Conservation (phyloP, 2,888 invertebrate genomes). For the Ochropleura plecta region DNA sequence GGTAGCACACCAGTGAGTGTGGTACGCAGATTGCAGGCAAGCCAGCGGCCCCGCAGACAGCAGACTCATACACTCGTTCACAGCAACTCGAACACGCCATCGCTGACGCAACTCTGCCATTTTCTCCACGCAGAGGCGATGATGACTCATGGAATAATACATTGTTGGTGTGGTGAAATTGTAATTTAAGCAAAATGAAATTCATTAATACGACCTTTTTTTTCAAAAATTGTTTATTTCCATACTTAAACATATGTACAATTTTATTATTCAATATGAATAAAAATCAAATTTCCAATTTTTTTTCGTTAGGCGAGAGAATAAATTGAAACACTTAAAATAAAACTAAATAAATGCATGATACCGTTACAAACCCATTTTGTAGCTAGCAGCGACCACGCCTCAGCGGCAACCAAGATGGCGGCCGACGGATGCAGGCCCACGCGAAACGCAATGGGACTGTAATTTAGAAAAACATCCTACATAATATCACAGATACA, state of each 20-base stretch:
- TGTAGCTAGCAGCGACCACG: slow-evolving; percentile 91
- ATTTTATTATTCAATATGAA: slow-evolving; percentile 90
- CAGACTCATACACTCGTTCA: slow-evolving; percentile 75
- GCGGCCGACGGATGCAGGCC: slow-evolving; percentile 90
- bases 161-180: slow-evolving; percentile 86
- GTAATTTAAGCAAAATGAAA: slow-evolving; percentile 77
- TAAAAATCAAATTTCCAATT: slow-evolving; percentile 87
- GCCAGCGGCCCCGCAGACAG: slow-evolving; percentile 70
- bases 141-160: slow-evolving; percentile 90
- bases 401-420: slow-evolving; percentile 91
- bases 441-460: slow-evolving; percentile 91
- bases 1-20: slow-evolving; percentile 73
- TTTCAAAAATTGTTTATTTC: slow-evolving; percentile 82
- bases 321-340: slow-evolving; percentile 85
- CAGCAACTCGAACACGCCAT: slow-evolving; percentile 75
- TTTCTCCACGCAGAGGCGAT: slow-evolving; percentile 81
- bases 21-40: slow-evolving; percentile 65
- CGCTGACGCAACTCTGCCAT: slow-evolving; percentile 75
- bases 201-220: slow-evolving; percentile 78
- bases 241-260: slow-evolving; percentile 90
- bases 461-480: slow-evolving; percentile 91
- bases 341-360: slow-evolving; percentile 86
- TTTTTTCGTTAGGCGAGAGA: slow-evolving; percentile 79
- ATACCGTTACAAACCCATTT: slow-evolving; percentile 91
- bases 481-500: slow-evolving; percentile 89